Evolutionary conservation across 2,113 vertebrate species (phyloP), one percentile per base, ranked within the genome.

Genomic region (Baryphthengus martii): DNA sequence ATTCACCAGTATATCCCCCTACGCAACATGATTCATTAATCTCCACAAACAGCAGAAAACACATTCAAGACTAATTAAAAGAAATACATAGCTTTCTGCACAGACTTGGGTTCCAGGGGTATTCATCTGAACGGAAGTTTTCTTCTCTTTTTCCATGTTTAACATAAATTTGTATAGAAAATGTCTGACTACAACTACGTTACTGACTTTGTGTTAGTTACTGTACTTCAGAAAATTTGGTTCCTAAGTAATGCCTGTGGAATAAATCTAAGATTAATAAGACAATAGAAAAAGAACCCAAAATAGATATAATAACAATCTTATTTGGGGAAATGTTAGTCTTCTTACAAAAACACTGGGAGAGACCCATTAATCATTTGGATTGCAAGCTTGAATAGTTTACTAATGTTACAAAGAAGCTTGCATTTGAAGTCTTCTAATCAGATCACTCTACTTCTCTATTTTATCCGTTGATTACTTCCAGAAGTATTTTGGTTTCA

Each of bases 391-490:
- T 59, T 82, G 35, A 77, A 37, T 66, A 85, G 73, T 79, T 94
- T 91, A 87, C 49, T 89, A 79, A 92, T 61, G 33, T 89, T 88
- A 73, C 47, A 66, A 37, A 91, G 79, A 94, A 90, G 65, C 78
- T 35, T 63, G 44, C 33, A 90, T 33, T 71, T 90, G 84, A 97
- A 97, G 37, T 45, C 56, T 18, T 91, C 89, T 71, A 97, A 96
- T 93, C 42, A 90, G 90, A 92, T 91, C 70, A 88, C 21, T 84
- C 55, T 76, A 40, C 35, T 88, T 80, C 40, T 94, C 80, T 63
- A 35, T 72, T 75, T 80, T 82, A 93, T 33, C 61, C 28, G 10
- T 56, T 84, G 78, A 56, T 91, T 96, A 67, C 59, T 93, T 97
- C 80, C 66, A 83, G 90, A 68, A 87, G 49, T 49, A 89, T 65